Base-by-base conservation (phyloP, 2,113 vertebrate species). In the Sardina pilchardus region DNA sequence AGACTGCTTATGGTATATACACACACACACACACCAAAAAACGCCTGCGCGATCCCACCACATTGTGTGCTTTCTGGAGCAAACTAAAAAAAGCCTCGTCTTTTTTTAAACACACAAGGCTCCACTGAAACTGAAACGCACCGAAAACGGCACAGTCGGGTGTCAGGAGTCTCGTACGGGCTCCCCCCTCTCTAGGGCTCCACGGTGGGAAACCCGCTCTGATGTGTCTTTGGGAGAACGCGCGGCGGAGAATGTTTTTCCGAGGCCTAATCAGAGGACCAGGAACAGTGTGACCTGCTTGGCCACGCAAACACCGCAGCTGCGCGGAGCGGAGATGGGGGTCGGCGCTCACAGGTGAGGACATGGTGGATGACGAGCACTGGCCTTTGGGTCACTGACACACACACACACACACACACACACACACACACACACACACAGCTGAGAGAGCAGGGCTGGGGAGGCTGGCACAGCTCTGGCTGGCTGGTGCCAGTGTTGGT, bases 131-230 rank as follows among this genome's bases (percentile, higher is more conserved):
- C 71, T 4, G 10, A 50, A 75, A 84, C 81, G 44, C n/a, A 43
- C 86, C 82, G 63, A 48, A 48, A 56, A 82, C 82, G 47, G 17
- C 48, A 50, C n/a, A n/a, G n/a, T n/a, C n/a, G n/a, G n/a, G n/a
- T n/a, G 48, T 50, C 48, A 50, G 48, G 48, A 9, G 0, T 50
- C 17, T 16, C 48, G 17, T 16, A 50, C 10, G 17, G 3, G 21
- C 6, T 59, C 53, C 19, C 53, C 21, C 19, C 50, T 56, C 2
- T 59, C 53, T 24, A 21, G 1, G 53, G 19, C 21, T 59, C 53
- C 24, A 59, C 6, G 53, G 53, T 59, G 53, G 53, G 53, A 59
- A 59, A 21, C 19, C 19, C 19, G 21, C 21, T 24, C 53, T 59
- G 53, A 59, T 59, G 53, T 59, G 53, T 59, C 19, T 59, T 24